Evolutionary conservation across 2,113 vertebrate species (phyloP).

Genomic region (Piprites chloris): DNA sequence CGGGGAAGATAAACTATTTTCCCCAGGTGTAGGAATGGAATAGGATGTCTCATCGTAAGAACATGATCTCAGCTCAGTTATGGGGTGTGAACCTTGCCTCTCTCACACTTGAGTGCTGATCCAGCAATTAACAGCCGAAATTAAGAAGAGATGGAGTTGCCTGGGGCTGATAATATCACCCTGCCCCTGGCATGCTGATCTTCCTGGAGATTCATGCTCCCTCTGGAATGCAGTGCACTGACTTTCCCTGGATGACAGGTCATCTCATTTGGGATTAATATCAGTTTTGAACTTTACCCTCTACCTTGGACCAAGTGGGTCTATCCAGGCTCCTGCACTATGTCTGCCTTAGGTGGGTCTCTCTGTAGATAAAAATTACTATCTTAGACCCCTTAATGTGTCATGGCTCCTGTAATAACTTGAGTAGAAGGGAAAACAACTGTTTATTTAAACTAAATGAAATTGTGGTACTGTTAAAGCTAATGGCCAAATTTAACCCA

Average conservation of each 20-base stretch:
- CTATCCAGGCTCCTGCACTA: not conserved
- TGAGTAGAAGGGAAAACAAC: not conserved
- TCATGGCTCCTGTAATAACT: not conserved
- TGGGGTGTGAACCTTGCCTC: not conserved
- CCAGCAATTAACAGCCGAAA: not conserved
- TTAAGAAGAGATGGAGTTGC: not conserved
- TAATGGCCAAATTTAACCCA: not conserved
- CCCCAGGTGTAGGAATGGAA: not conserved
- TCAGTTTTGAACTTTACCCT: not conserved
- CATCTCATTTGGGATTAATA: not conserved
- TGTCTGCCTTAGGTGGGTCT: not conserved
- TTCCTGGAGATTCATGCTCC: not conserved
- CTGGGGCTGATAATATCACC: not conserved
- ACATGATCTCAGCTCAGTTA: not conserved
- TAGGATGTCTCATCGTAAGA: not conserved
- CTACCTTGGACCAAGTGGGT: not conserved
- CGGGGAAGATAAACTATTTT: not conserved
- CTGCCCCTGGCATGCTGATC: not conserved
- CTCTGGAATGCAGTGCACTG: not conserved
- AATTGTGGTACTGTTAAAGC: not conserved
- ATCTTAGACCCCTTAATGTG: fast-evolving
- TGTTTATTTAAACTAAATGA: not conserved
- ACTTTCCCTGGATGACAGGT: not conserved
- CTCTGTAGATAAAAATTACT: not conserved
- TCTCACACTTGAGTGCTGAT: not conserved